These are phyloP conservation scores for Rhynchonycteris naso DNA, from an alignment of 2,797 vertebrate species.

Conservation along the genomic window DNA sequence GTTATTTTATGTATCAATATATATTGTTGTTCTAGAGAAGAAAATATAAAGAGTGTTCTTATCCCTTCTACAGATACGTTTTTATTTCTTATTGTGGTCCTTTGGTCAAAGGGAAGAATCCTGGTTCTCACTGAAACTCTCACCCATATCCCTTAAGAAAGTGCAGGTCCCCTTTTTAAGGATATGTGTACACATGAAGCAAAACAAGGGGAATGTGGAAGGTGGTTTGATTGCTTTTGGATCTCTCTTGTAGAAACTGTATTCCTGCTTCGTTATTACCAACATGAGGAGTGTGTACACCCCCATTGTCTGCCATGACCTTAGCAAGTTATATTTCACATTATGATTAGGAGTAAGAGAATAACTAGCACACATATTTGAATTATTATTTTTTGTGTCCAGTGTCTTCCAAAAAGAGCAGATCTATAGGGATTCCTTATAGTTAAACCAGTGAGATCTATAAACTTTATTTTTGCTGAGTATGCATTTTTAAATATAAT, in stretches of 20 bases:
- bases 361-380: not conserved
- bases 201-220: not conserved
- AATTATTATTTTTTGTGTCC: constrained; percentile 1
- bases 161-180: constrained; percentile 23
- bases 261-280: not conserved
- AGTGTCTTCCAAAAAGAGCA: not conserved
- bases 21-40: not conserved
- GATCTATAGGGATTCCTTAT: not conserved
- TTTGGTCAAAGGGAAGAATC: constrained; percentile 27
- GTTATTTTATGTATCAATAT: not conserved
- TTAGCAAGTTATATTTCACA: not conserved
- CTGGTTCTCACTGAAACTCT: constrained; percentile 26
- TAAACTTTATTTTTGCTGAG: constrained; percentile 6
- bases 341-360: constrained; percentile 5
- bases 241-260: not conserved
- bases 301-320: not conserved
- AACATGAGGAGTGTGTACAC: not conserved
- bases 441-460: not conserved
- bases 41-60: not conserved
- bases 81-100: not conserved
- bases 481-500: not conserved
- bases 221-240: not conserved
- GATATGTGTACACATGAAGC: not conserved
- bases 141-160: constrained; percentile 17
- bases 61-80: not conserved